A percentile compares a stretch with the other conserved stretches of the same genome.
These are phyloP conservation scores for Urocynchramus pylzowi DNA, from an alignment of 2,113 vertebrate species.

Conservation along the genomic window DNA sequence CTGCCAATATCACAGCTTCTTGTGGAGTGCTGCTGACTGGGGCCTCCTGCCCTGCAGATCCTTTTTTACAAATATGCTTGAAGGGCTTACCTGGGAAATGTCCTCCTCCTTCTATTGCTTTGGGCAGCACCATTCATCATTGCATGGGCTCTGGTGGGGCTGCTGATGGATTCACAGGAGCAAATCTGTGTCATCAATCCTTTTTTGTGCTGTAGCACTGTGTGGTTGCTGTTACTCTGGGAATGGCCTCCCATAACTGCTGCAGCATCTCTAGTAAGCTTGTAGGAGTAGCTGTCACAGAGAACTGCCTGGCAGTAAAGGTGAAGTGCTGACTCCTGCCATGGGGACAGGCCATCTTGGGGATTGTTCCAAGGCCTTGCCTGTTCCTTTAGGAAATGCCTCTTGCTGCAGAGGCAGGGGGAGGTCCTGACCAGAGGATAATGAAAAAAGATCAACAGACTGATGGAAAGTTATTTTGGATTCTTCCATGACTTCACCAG, in stretches of 20 bases:
- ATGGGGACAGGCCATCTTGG: not conserved
- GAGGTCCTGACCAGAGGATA: not conserved
- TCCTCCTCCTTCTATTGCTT: not conserved
- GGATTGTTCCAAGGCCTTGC: not conserved
- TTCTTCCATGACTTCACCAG: not conserved
- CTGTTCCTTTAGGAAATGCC: not conserved
- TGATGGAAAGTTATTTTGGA: not conserved
- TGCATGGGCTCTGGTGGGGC: not conserved
- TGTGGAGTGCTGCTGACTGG: not conserved
- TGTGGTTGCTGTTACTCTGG: not conserved
- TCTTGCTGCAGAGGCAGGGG: not conserved
- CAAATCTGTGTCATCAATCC: not conserved
- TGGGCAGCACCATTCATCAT: not conserved
- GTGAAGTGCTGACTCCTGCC: not conserved
- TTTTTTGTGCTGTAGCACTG: not conserved
- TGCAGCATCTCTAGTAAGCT: not conserved
- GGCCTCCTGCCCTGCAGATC: not conserved
- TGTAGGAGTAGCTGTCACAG: not conserved
- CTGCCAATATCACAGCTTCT: not conserved
- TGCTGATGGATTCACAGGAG: accelerated
- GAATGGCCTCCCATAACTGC: not conserved
- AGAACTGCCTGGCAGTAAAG: not conserved
- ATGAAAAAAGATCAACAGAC: not conserved
- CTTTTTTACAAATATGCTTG: not conserved
- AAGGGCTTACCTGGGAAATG: not conserved